phyloP scores from a whole-genome alignment of 1,140 invertebrate genomes.

The Apocrypta bakeri region DNA sequence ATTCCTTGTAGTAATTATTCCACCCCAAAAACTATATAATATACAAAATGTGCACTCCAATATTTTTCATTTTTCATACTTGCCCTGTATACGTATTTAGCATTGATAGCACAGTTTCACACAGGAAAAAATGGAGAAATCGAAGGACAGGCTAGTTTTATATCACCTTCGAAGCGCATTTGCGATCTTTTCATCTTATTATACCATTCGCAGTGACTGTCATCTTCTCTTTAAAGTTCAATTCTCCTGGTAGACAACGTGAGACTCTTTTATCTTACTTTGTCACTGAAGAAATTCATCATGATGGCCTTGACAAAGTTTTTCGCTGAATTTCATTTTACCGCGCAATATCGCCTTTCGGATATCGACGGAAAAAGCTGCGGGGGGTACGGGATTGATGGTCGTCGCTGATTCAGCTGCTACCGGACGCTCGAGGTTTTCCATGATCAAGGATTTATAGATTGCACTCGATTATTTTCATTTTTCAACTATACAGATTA shows the following conservation, averaged over 20 bases:
- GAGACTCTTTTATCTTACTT: neutral
- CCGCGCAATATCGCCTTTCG: neutral
- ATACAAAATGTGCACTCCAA: too few species aligned
- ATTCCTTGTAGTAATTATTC: too few species aligned
- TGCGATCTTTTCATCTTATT: neutral
- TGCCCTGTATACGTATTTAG: too few species aligned
- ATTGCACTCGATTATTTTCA: neutral
- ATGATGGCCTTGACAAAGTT: constrained; percentile 17
- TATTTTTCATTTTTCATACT: too few species aligned
- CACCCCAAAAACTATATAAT: too few species aligned
- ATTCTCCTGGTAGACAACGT: neutral
- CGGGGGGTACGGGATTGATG: neutral
- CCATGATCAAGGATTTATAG: neutral
- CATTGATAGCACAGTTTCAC: too few species aligned
- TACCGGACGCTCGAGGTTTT: neutral
- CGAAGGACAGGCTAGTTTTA: neutral
- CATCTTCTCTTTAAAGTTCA: neutral
- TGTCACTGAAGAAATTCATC: neutral
- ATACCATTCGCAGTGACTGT: neutral
- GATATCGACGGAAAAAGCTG: constrained; percentile 2
- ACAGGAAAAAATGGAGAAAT: too few species aligned
- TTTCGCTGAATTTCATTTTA: constrained; percentile 41
- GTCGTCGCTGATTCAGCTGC: neutral
- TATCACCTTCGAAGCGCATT: neutral
- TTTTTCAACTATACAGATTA: neutral